Evolutionary conservation across 2,113 vertebrate genomes (phyloP), one percentile per base, ranked within the genome.

Genomic region (Vimba vimba): DNA sequence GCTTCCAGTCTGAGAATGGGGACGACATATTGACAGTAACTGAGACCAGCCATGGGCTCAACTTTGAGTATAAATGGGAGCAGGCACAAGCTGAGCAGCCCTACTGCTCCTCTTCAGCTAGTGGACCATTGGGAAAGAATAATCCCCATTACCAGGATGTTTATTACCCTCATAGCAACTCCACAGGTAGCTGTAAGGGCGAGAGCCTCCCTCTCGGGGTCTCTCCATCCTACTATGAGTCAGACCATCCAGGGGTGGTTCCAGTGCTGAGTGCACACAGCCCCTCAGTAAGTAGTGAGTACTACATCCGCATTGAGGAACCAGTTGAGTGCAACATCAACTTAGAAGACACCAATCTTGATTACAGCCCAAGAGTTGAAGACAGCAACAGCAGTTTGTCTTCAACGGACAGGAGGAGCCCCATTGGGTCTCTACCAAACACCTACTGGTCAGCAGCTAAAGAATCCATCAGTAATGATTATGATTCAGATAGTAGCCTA

Each of bases 61-160:
- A 97, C 89, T 99, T 99, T 6, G 98, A 99, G 91, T 99, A 97
- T 92, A 97, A 98, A 89, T 99, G 98, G 98, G 97, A 99, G 86
- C 96, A 95, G 43, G 95, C 95, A 45, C 90, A 94, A 79, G 92
- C 96, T 0, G 97, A 97, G 78, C 93, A 96, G 85, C 96, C 94
- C 2, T 95, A 94, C 0, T 95, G 96, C 0, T 93, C 95, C 47
- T 94, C 93, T 50, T 95, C 92, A 50, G 93, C 94, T 81, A 95
- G 94, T 77, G 96, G 93, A 0, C 90, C 93, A 0, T 91, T 95
- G 55, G 96, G 97, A 69, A 97, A 97, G 23, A 94, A 93, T 57
- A 94, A 95, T 0, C 92, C 95, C 9, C 93, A 94, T 85, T 97
- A 96, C 88, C 97, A 96, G 60, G 97, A 98, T 87, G 94, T 97